These are phyloP conservation scores for Boloria euphrosyne DNA, from an alignment of 2,888 invertebrate species.

Conservation along the genomic window DNA sequence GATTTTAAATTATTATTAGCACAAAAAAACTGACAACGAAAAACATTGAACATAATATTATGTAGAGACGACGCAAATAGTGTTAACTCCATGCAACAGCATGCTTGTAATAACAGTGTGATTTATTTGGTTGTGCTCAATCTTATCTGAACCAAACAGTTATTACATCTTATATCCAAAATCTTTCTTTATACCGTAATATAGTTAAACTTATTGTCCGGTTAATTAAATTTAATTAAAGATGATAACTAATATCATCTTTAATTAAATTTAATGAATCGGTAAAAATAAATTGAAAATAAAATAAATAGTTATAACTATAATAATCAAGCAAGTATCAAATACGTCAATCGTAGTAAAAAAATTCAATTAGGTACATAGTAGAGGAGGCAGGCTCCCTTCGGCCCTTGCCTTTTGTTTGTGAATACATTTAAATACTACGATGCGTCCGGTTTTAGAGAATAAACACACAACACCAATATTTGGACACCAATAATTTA, in stretches of 20 bases:
- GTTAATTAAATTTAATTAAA: no score
- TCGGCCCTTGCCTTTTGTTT: constrained; percentile 74
- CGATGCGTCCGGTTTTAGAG: constrained; percentile 66
- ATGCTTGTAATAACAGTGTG: neutral
- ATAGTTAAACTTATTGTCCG: no score
- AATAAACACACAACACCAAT: constrained; percentile 62
- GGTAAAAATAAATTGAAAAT: no score
- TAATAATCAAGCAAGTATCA: constrained; percentile 55
- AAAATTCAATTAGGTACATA: constrained; percentile 75
- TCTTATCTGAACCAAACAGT: no score
- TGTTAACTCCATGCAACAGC: neutral
- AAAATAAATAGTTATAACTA: neutral
- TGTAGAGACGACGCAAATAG: neutral
- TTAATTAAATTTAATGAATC: no score
- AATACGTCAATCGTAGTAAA: constrained; percentile 46
- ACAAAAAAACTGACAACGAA: constrained; percentile 1
- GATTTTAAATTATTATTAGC: neutral
- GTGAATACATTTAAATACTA: constrained; percentile 78
- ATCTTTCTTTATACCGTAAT: no score
- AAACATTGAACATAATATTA: neutral
- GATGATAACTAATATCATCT: no score
- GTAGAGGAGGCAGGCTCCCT: constrained; percentile 64
- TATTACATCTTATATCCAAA: no score
- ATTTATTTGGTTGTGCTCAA: neutral
- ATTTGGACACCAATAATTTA: constrained; percentile 70